Evolutionary conservation across 1,140 invertebrate genomes (phyloP).

Genomic region (Dendrolimus punctatus): DNA sequence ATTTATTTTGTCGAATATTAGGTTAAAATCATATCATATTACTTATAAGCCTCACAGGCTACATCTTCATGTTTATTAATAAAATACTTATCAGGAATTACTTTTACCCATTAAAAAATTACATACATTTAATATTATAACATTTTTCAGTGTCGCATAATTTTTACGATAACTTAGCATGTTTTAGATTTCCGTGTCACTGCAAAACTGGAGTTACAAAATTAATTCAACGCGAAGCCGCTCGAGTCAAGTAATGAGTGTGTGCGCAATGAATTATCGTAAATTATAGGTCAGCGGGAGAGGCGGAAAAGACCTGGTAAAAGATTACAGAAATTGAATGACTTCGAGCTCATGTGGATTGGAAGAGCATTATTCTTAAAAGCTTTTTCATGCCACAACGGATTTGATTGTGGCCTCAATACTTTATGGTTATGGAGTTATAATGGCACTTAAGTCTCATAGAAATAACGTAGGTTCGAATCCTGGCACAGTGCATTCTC

Average conservation of each 20-base stretch:
- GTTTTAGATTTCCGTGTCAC: too few relatives aligned
- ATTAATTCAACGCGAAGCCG: not conserved
- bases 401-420: not conserved
- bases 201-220: not conserved
- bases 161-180: too few relatives aligned
- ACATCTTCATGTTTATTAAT: too few relatives aligned
- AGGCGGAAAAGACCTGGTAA: slow-evolving; percentile 8
- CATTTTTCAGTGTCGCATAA: too few relatives aligned
- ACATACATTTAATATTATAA: too few relatives aligned
- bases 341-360: slow-evolving; percentile 1
- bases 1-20: too few relatives aligned
- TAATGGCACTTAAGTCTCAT: not conserved
- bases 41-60: too few relatives aligned
- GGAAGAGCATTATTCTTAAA: slow-evolving; percentile 3
- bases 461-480: not conserved
- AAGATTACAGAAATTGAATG: slow-evolving; percentile 11
- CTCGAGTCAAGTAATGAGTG: not conserved
- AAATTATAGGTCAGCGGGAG: slow-evolving; percentile 9
- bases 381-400: slow-evolving; percentile 4
- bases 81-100: too few relatives aligned
- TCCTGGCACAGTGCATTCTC: not conserved
- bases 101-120: too few relatives aligned
- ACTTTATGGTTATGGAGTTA: not conserved
- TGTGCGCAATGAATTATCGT: not conserved
- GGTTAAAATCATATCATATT: too few relatives aligned